Evolutionary conservation across 2,888 invertebrate genomes (phyloP), one percentile per base, ranked within the genome.

Genomic region (Andrena trimmerana): DNA sequence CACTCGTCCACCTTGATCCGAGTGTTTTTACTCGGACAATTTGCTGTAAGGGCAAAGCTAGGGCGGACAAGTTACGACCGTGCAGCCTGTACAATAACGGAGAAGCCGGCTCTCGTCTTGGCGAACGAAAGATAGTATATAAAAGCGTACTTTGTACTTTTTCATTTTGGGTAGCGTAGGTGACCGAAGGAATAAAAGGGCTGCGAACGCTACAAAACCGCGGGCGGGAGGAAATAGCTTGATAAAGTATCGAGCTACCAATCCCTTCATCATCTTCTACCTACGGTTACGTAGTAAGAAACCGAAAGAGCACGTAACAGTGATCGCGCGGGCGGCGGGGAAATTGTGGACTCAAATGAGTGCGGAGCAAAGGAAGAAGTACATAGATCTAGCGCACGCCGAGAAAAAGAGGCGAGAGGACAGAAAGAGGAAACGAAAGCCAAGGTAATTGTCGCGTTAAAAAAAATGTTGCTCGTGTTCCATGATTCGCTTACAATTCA

Each of bases 261-360:
- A 94, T 84, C 94, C 94, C 0, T 94, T 93, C 65, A 85, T 94
- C 29, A 89, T 93, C 2, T 94, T 94, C 74, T 93, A 90, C 36
- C 79, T 93, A 62, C 84, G 90, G 42, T 76, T 94, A 59, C 89
- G 91, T 2, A 89, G 87, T 8, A 91, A 90, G 52, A 89, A 91
- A 27, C 93, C 93, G 0, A 88, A 88, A 2, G 86, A 90, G 6
- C 90, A 57, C 3, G 92, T 93, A 3, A 90, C 92, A 0, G 90
- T 89, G 7, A 79, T 93, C 16, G 94, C 94, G 0, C 83, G 90
- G 5, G 80, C 90, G 0, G 94, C 94, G 1, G 94, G 94, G 0
- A 91, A 90, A 83, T 78, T 91, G 13, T 94, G 94, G 94, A 65
- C 89, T 0, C 84, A 75, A 67, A 93, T 94, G 92, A 89, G 87